Base-by-base conservation (phyloP, 2,888 invertebrate species). In the Ectemnius cavifrons region DNA sequence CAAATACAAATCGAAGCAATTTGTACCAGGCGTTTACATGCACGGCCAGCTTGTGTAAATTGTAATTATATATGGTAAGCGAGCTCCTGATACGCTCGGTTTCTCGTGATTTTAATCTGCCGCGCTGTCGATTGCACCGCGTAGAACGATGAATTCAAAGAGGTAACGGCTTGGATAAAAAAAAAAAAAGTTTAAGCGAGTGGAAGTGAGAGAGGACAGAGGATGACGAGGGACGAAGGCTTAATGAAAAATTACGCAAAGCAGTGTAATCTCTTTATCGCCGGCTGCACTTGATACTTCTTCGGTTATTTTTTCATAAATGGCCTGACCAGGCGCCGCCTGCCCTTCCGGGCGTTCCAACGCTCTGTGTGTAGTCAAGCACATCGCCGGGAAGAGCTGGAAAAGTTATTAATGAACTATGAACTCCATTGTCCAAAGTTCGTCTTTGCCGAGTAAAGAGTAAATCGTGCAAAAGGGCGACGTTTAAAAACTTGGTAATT, bases 241-340 rank as follows among this genome's bases (percentile, higher is more conserved):
- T 72, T 72, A 79, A 82, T 66, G 47, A 57, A 63, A 63, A 69
- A 75, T 80, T 80, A 82, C 74, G 82, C 75, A 57, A 56, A 76
- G 62, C 75, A 71, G 69, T 56, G 61, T 69, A 67, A 78, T 76
- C 74, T 62, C 73, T 66, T 69, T 67, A 63, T 77, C 72, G 58
- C 67, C 68, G 56, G 63, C 27, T 61, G 47, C 63, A 62, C 60
- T 49, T 73, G 74, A 67, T 52, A 45, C 28, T 62, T 57, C 47
- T 49, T 16, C 28, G 37, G 47, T 47, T 59, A 71, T 70, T 77
- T 63, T 79, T 77, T 64, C 68, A 71, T 63, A 73, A 74, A 73
- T 28, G 66, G 18, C 37, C 52, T 20, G 37, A 0, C 18, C 56
- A 52, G 23, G 20, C 57, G 14, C 8, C 20, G 52, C 20, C 18